These are phyloP conservation scores for Neotoma lepida DNA, from an alignment of 2,113 vertebrate genomes.

Conservation along the genomic window DNA sequence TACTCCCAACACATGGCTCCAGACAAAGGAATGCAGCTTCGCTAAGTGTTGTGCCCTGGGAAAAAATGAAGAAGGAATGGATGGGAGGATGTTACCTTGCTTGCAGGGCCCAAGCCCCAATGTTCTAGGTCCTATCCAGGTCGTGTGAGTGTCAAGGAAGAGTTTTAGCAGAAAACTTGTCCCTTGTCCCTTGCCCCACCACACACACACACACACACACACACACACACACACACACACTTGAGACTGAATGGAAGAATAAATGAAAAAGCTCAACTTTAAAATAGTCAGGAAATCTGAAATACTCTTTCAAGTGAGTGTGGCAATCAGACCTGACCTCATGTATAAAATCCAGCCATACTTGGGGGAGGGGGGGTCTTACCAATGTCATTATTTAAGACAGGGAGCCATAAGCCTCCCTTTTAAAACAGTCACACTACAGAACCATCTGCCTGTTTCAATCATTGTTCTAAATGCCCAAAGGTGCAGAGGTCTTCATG, in stretches of 20 bases:
- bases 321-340: accelerated
- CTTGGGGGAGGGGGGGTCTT: no score
- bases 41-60: accelerated
- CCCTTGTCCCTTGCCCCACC: neutral
- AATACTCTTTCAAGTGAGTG: accelerated
- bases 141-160: accelerated
- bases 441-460: neutral
- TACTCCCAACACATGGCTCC: neutral
- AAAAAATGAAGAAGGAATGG: no score
- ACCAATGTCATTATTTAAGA: neutral
- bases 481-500: neutral
- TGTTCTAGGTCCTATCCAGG: neutral
- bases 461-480: neutral
- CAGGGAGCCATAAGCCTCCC: neutral
- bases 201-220: neutral
- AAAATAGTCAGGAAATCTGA: accelerated
- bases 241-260: neutral
- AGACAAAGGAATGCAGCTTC: neutral
- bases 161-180: neutral
- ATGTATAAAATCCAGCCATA: accelerated
- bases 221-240: neutral
- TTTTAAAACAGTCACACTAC: accelerated
- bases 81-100: neutral
- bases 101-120: neutral
- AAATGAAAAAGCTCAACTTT: neutral